Percentiles rank a stretch among this genome's conserved stretches.
Evolutionary conservation across 2,797 vertebrate species (phyloP).

Genomic region (Microchirus variegatus): DNA sequence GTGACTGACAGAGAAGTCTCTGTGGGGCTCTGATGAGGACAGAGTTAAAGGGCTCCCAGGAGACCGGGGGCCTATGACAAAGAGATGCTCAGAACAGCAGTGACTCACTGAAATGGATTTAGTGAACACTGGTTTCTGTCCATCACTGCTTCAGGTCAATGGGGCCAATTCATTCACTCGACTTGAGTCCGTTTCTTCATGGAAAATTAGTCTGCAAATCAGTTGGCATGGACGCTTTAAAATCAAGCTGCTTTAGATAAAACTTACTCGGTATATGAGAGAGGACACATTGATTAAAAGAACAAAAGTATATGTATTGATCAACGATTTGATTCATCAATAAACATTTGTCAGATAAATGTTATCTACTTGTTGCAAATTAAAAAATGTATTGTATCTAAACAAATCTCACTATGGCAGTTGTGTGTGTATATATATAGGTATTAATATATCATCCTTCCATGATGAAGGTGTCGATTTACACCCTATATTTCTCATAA

Average conservation of each 20-base stretch:
- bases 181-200: background rate
- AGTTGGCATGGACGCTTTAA: background rate
- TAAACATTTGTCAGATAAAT: no score
- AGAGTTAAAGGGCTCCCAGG: constrained; percentile 75
- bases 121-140: constrained; percentile 5
- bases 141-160: constrained; percentile 13
- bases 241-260: no score
- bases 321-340: no score
- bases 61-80: constrained; percentile 64
- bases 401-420: no score
- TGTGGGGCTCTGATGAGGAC: constrained; percentile 82
- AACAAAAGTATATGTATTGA: no score
- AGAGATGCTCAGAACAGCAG: constrained; percentile 39
- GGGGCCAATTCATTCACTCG: background rate
- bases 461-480: no score
- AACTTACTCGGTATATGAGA: no score
- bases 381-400: no score
- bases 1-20: constrained; percentile 82
- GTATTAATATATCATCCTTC: no score
- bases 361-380: no score
- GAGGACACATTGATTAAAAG: no score
- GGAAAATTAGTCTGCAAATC: background rate
- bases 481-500: background rate
- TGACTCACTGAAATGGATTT: constrained; percentile 33
- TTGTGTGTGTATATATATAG: no score